These are phyloP conservation scores for Agelaius phoeniceus DNA, from an alignment of 2,113 vertebrate genomes.

Conservation along the genomic window DNA sequence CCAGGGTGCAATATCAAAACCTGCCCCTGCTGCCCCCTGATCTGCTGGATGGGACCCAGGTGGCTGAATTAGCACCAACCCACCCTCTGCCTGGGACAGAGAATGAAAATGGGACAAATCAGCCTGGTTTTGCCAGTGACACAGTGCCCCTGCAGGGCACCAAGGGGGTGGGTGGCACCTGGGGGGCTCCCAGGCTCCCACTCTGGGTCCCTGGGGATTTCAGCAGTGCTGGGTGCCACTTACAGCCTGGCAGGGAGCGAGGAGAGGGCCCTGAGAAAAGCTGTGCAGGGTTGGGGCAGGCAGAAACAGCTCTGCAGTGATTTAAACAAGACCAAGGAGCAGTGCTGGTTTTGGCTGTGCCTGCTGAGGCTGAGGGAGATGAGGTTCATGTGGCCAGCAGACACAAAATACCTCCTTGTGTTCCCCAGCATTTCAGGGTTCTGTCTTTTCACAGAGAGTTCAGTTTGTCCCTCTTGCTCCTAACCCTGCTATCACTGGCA, in stretches of 20 bases:
- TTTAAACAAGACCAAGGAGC: neutral
- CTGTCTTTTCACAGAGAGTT: neutral
- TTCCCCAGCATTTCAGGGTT: neutral
- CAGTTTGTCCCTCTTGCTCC: neutral
- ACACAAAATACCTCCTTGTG: neutral
- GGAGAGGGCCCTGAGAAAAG: neutral
- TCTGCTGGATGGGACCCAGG: neutral
- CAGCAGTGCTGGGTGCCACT: neutral
- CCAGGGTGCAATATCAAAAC: neutral
- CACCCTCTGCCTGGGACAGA: neutral
- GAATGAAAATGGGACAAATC: neutral
- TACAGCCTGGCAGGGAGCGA: neutral
- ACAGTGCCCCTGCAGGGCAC: neutral
- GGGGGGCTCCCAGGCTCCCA: rapidly evolving
- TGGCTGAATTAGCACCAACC: neutral
- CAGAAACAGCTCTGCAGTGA: neutral
- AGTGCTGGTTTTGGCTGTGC: neutral
- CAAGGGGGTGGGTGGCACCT: neutral
- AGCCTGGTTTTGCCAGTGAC: neutral
- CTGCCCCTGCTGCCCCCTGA: neutral
- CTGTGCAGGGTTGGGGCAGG: neutral
- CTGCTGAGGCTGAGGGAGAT: neutral
- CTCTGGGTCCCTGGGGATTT: neutral
- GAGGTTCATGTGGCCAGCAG: neutral
- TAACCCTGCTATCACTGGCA: neutral